Evolutionary conservation across 1,140 invertebrate species (phyloP).

Genomic region (Aphaenogaster rudis): DNA sequence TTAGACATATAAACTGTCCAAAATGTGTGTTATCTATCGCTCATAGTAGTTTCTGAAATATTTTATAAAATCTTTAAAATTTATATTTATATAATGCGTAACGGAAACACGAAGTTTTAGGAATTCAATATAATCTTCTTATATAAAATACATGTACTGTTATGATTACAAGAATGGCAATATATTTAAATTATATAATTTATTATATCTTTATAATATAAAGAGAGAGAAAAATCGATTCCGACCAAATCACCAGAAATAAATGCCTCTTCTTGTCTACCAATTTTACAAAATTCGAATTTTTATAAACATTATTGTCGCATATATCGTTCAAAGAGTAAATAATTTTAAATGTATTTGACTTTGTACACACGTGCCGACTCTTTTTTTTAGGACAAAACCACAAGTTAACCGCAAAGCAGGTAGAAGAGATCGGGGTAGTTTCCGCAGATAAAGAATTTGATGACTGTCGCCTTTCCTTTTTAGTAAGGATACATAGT

Average conservation of each 20-base stretch:
- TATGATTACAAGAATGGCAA: background rate
- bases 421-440: slow-evolving; percentile 19
- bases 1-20: background rate
- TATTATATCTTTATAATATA: background rate
- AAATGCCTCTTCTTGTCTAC: background rate
- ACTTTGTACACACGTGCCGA: background rate
- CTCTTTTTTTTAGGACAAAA: background rate
- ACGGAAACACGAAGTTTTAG: background rate
- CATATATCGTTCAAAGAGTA: background rate
- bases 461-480: slow-evolving; percentile 22
- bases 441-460: slow-evolving; percentile 32
- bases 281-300: background rate
- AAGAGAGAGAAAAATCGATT: background rate
- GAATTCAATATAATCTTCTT: background rate
- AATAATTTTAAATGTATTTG: background rate
- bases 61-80: background rate
- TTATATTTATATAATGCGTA: background rate
- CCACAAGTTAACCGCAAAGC: slow-evolving; percentile 3
- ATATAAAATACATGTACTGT: background rate
- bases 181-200: background rate
- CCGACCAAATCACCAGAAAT: background rate
- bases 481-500: slow-evolving; percentile 24
- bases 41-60: background rate
- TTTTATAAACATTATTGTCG: background rate
- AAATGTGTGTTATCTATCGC: background rate